Percentiles rank a stretch among this genome's conserved stretches.
Evolutionary conservation across 2,797 vertebrate genomes (phyloP).

Genomic region (Gobio occitaniae): DNA sequence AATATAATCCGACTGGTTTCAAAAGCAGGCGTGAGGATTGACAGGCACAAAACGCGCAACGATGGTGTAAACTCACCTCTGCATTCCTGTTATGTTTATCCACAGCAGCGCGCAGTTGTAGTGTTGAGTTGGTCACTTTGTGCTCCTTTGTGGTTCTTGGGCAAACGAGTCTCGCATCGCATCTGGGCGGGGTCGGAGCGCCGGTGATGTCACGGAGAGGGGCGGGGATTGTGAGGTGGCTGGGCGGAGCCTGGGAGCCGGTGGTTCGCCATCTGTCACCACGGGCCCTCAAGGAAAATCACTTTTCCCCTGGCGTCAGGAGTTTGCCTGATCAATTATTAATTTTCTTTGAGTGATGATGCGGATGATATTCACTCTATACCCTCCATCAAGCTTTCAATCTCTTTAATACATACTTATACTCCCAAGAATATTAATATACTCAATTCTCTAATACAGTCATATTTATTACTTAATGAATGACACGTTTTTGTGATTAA

Average conservation of each 20-base stretch:
- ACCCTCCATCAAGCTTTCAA: background rate
- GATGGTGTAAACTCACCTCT: conserved; percentile 26
- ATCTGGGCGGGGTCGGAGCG: conserved; percentile 33
- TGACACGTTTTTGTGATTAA: background rate
- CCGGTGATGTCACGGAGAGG: conserved; percentile 53
- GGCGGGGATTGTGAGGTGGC: background rate
- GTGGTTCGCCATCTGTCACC: conserved; percentile 44
- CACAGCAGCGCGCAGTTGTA: conserved; percentile 20
- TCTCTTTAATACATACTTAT: background rate
- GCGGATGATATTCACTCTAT: background rate
- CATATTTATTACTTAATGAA: background rate
- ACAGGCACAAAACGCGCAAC: background rate
- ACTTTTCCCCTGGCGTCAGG: conserved; percentile 10
- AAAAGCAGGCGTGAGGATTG: background rate
- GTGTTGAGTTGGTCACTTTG: conserved; percentile 45
- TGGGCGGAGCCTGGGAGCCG: conserved; percentile 33
- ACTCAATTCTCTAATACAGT: too few species aligned
- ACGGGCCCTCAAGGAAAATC: conserved; percentile 22
- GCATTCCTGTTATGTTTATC: conserved; percentile 17
- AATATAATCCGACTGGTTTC: background rate
- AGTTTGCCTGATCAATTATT: conserved; percentile 41
- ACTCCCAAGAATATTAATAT: background rate
- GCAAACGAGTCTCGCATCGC: conserved; percentile 25
- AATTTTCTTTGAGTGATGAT: conserved; percentile 11
- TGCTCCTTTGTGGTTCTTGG: conserved; percentile 54